Evolutionary conservation across 2,113 vertebrate species (phyloP).

Genomic region (Vulpes ferrilata): DNA sequence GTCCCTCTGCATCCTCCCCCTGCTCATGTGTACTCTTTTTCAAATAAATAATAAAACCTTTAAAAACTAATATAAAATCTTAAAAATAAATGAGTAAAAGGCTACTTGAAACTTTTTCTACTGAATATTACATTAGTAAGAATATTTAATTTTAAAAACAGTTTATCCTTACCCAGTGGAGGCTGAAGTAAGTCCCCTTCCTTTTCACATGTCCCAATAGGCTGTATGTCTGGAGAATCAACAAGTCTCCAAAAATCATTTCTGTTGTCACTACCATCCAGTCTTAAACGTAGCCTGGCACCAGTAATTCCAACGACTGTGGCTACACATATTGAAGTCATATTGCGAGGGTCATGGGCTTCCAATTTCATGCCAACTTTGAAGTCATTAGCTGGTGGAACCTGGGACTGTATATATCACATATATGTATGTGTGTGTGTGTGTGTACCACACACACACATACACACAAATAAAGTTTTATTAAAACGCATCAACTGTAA

Average conservation of each 20-base stretch:
- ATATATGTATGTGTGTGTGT: too few relatives aligned
- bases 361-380: constrained; percentile 98
- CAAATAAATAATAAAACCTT: not conserved
- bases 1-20: not conserved
- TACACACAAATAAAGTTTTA: constrained; percentile 55
- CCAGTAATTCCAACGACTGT: constrained; percentile 95
- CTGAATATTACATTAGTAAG: constrained; percentile 35
- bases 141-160: constrained; percentile 64
- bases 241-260: constrained; percentile 99
- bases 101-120: constrained; percentile 48
- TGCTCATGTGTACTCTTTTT: not conserved
- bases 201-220: constrained; percentile 97
- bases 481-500: constrained; percentile 54
- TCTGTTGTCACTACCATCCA: constrained; percentile 97
- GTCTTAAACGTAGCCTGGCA: constrained; percentile 92
- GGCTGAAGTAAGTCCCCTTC: constrained; percentile 97
- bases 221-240: constrained; percentile 97
- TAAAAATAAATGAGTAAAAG: not conserved
- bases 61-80: not conserved
- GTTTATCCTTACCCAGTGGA: constrained; percentile 91
- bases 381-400: constrained; percentile 96
- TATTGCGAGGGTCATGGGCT: constrained; percentile 95
- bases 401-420: constrained; percentile 88
- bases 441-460: not conserved
- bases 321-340: constrained; percentile 95